Conservation (phyloP, 2,888 invertebrate genomes). For the Diaperis boleti region DNA sequence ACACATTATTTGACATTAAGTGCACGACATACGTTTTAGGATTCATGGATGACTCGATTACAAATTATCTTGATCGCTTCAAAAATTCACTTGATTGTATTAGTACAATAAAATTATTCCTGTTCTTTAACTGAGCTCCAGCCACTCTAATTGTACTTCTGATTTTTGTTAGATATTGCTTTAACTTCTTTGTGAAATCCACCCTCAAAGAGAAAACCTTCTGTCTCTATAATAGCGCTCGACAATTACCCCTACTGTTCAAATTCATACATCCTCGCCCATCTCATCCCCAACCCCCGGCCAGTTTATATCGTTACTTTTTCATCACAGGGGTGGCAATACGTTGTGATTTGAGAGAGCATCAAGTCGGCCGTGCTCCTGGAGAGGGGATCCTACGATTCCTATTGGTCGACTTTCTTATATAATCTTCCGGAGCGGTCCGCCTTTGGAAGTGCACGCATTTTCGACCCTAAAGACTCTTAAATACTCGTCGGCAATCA, state of each 20-base stretch:
- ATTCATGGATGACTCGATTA: too few relatives aligned
- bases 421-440: conserved; percentile 54
- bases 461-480: conserved; percentile 53
- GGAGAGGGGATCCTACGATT: conserved; percentile 51
- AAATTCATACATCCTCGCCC: background rate
- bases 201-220: too few relatives aligned
- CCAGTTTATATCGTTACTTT: conserved; percentile 38
- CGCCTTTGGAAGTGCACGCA: conserved; percentile 52
- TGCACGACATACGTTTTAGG: too few relatives aligned
- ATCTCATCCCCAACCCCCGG: conserved; percentile 3
- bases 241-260: background rate
- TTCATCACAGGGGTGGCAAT: conserved; percentile 49
- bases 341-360: conserved; percentile 26
- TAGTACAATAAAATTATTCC: too few relatives aligned
- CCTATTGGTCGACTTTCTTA: conserved; percentile 58
- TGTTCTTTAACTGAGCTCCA: too few relatives aligned
- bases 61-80: too few relatives aligned
- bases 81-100: too few relatives aligned
- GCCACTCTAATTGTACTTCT: too few relatives aligned
- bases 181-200: too few relatives aligned
- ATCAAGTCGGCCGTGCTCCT: conserved; percentile 20
- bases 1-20: too few relatives aligned
- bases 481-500: conserved; percentile 54
- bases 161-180: too few relatives aligned
- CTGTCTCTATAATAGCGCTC: background rate